Conservation (phyloP, 2,797 vertebrate genomes). For the Hipposideros larvatus region DNA sequence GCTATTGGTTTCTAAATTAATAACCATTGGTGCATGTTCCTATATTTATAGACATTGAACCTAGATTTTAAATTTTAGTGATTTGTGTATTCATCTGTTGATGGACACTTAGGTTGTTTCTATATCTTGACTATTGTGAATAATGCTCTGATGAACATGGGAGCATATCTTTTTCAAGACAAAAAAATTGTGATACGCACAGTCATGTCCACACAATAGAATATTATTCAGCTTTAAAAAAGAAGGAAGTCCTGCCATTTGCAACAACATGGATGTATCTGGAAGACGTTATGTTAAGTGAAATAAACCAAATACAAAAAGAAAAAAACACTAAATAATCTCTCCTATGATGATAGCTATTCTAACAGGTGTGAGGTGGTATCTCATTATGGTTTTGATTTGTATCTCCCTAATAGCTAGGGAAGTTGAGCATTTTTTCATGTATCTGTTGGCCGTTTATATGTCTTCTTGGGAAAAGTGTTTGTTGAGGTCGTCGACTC, state of each 20-base stretch:
- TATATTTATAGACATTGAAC: background rate
- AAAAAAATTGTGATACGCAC: background rate
- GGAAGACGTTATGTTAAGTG: background rate
- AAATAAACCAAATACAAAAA: background rate
- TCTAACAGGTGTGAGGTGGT: too few relatives aligned
- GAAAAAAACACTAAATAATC: background rate
- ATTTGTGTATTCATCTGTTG: background rate
- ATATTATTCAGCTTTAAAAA: background rate
- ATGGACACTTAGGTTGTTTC: background rate
- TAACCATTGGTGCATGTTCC: background rate
- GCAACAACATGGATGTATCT: background rate
- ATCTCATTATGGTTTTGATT: too few relatives aligned
- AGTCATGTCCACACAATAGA: background rate
- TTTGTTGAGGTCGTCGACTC: too few relatives aligned
- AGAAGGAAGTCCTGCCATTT: background rate
- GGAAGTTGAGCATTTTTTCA: too few relatives aligned
- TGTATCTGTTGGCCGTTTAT: too few relatives aligned
- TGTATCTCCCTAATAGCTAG: too few relatives aligned
- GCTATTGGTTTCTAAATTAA: background rate
- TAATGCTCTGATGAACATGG: background rate
- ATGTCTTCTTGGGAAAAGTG: too few relatives aligned
- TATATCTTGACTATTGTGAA: background rate
- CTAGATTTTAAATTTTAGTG: slow-evolving; percentile 6
- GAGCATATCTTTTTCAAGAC: background rate
- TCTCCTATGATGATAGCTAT: background rate